These are phyloP conservation scores for Hestina assimilis DNA, from an alignment of 1,140 invertebrate species.

Conservation along the genomic window DNA sequence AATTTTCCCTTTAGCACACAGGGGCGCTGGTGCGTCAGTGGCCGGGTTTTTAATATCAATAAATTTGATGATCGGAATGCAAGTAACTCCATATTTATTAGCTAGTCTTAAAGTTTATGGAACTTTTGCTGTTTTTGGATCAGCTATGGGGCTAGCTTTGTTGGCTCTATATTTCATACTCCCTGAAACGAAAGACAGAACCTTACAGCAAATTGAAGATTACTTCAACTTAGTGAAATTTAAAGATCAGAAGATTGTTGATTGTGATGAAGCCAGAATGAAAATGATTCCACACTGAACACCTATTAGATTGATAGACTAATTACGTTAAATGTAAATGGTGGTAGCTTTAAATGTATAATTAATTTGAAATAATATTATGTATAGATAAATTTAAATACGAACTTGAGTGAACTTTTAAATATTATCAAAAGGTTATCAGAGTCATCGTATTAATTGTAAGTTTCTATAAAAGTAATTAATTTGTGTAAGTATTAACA, in stretches of 20 bases:
- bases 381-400: no score
- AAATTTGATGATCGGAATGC: conserved; percentile 37
- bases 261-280: conserved; percentile 29
- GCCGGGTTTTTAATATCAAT: conserved; percentile 41
- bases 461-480: no score
- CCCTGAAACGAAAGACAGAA: conserved; percentile 59
- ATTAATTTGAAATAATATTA: no score
- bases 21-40: conserved; percentile 43
- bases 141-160: conserved; percentile 32
- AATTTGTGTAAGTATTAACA: no score
- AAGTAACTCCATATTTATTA: conserved; percentile 53
- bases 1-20: conserved; percentile 52
- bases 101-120: conserved; percentile 46
- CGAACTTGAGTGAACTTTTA: no score
- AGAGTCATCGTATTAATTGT: no score
- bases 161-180: conserved; percentile 42
- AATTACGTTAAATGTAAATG: not conserved
- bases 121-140: conserved; percentile 48
- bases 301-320: not conserved
- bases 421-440: no score
- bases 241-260: conserved; percentile 15
- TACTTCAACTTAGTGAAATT: conserved; percentile 49
- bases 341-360: not conserved
- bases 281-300: conserved; percentile 26
- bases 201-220: conserved; percentile 58